Percentiles rank a stretch among this genome's conserved stretches.
These are phyloP conservation scores for Drosophila cracens DNA, from an alignment of 2,888 invertebrate genomes.

Conservation along the genomic window DNA sequence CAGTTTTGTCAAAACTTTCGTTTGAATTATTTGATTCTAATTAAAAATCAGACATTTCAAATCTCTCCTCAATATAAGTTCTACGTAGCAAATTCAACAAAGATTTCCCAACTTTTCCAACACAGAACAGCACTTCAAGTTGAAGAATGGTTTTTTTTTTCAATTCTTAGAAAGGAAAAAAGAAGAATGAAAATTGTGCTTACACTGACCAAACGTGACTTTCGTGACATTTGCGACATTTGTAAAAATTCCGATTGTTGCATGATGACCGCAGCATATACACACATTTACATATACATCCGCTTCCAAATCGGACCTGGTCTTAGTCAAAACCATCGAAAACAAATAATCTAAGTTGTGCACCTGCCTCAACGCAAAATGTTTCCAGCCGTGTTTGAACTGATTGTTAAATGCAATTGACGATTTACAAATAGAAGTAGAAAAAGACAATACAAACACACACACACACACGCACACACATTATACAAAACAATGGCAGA, in stretches of 20 bases:
- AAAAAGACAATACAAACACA: neutral
- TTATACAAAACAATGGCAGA: conserved; percentile 37
- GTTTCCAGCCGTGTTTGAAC: conserved; percentile 34
- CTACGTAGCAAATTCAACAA: neutral
- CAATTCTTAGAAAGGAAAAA: neutral
- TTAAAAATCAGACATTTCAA: neutral
- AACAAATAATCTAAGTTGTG: conserved; percentile 13
- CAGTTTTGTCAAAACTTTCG: neutral
- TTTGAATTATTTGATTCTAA: neutral
- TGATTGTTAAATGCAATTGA: conserved; percentile 56
- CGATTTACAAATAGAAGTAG: conserved; percentile 46
- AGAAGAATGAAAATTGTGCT: neutral
- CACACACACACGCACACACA: neutral
- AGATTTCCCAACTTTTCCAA: too few species aligned
- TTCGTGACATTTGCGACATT: conserved; percentile 58
- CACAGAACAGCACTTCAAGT: neutral
- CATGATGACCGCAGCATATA: neutral
- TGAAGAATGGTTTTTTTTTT: neutral
- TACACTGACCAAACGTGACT: conserved; percentile 45
- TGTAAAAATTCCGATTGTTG: neutral
- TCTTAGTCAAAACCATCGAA: conserved; percentile 1
- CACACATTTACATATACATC: neutral
- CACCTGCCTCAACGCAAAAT: conserved; percentile 32
- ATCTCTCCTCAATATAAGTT: neutral
- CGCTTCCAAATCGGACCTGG: conserved; percentile 1